A percentile compares a stretch with the other conserved stretches of the same genome.
Evolutionary conservation across 2,888 invertebrate genomes (phyloP).

Genomic region (Pseudococcus longispinus): DNA sequence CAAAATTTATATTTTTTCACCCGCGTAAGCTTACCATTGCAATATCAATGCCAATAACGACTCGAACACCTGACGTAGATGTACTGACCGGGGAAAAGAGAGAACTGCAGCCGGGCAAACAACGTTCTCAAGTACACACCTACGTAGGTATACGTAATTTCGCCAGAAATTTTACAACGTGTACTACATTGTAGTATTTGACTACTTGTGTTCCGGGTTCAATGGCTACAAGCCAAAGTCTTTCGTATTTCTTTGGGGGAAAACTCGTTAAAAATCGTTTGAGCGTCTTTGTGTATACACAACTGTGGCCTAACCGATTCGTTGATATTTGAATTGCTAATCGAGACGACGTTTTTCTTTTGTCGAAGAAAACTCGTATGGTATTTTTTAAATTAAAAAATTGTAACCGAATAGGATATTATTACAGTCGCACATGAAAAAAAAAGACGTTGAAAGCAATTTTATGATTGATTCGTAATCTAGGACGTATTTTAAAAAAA

Average conservation of each 20-base stretch:
- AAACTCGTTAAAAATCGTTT: background rate
- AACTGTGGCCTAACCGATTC: background rate
- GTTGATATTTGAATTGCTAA: conserved; percentile 19
- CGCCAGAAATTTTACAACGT: conserved; percentile 13
- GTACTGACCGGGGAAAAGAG: background rate
- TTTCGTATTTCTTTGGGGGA: background rate
- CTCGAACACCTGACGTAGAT: background rate
- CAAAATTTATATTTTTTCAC: conserved; percentile 4
- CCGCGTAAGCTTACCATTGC: background rate
- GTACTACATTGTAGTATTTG: background rate
- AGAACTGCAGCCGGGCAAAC: background rate
- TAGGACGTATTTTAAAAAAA: too few relatives aligned
- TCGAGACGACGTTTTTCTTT: background rate
- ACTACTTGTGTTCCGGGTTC: conserved; percentile 10
- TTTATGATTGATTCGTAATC: too few relatives aligned
- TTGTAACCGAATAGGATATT: background rate
- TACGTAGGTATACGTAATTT: background rate
- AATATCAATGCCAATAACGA: conserved; percentile 34
- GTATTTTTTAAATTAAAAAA: background rate
- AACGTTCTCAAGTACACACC: background rate
- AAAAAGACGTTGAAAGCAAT: too few relatives aligned
- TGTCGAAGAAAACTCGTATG: background rate
- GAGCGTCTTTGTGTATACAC: background rate
- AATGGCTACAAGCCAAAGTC: conserved; percentile 19
- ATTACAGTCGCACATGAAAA: too few relatives aligned